Evolutionary conservation across 1,140 invertebrate species (phyloP).

Genomic region (Zophobas atratus): DNA sequence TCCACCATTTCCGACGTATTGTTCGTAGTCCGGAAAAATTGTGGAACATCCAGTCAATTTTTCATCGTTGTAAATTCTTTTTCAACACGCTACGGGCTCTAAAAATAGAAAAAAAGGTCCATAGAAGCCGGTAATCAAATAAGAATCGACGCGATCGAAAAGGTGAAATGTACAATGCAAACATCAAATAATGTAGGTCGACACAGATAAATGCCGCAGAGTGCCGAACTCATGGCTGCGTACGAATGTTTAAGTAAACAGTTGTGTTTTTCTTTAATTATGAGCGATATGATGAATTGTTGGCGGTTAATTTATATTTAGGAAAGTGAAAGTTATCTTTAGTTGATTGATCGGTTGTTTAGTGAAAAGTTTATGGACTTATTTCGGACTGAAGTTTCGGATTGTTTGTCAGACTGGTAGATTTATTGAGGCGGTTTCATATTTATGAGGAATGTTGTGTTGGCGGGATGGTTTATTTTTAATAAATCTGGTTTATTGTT

Average conservation of each 20-base stretch:
- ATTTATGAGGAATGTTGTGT: not conserved
- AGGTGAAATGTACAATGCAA: conserved; percentile 43
- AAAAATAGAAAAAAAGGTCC: conserved; percentile 29
- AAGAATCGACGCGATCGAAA: conserved; percentile 36
- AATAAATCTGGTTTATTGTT: conserved; percentile 1
- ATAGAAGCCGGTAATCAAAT: conserved; percentile 35
- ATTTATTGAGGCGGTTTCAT: not conserved
- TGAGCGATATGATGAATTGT: not conserved
- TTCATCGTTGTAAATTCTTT: conserved; percentile 27
- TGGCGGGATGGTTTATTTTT: not conserved
- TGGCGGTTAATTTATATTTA: not conserved
- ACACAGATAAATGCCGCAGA: conserved; percentile 10
- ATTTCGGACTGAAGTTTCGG: not conserved
- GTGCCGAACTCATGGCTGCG: not conserved
- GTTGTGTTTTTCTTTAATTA: conserved; percentile 30
- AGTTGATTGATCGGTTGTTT: not conserved
- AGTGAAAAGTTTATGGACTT: not conserved
- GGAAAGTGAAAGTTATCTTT: not conserved
- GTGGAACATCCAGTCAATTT: not conserved
- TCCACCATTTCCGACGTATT: not conserved
- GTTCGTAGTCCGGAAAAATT: not conserved
- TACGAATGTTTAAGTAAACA: not conserved
- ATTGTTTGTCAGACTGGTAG: not conserved
- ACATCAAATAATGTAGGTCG: conserved; percentile 38
- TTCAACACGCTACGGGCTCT: not conserved